Conservation (phyloP, 2,113 vertebrate genomes). For the Gopherus evgoodei region DNA sequence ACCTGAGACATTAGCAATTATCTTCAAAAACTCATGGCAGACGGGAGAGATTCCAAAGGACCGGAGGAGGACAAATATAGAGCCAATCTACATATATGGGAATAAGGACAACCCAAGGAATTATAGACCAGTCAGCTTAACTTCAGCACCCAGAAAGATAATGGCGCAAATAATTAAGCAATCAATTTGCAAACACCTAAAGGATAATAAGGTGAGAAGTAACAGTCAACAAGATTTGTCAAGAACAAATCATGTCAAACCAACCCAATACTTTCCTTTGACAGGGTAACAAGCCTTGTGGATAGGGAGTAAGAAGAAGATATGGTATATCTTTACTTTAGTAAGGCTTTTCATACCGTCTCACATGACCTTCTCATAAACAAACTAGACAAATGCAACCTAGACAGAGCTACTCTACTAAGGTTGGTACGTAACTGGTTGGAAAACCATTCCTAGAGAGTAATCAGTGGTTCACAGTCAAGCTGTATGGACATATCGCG, state of each 20-base stretch:
- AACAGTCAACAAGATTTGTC: background rate
- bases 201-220: background rate
- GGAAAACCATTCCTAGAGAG: background rate
- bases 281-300: background rate
- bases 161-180: background rate
- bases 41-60: background rate
- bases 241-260: background rate
- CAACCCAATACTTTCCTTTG: background rate
- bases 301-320: background rate
- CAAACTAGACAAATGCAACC: background rate
- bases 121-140: background rate
- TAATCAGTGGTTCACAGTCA: no score
- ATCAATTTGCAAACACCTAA: background rate
- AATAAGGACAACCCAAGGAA: background rate
- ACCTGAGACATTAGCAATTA: background rate
- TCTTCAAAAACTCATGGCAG: background rate
- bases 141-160: background rate
- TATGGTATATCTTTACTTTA: background rate
- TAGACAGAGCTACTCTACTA: background rate
- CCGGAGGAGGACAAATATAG: background rate
- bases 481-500: no score
- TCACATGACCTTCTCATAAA: background rate
- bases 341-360: background rate
- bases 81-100: background rate
- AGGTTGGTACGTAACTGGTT: background rate